phyloP scores from a whole-genome alignment of 2,888 invertebrate genomes.

The Campoplex capitator region DNA sequence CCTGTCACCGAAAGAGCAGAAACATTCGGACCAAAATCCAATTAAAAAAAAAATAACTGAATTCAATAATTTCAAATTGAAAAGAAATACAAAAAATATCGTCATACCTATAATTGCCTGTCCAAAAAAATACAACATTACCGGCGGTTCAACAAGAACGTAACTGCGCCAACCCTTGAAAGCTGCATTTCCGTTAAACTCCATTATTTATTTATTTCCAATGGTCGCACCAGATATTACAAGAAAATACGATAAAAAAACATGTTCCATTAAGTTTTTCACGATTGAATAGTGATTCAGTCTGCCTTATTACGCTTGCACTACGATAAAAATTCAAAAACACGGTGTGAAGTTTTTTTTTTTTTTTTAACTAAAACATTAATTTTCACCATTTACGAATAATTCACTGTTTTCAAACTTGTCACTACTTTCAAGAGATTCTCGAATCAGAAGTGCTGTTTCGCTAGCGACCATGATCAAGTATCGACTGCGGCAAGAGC shows the following conservation, averaged over 20 bases:
- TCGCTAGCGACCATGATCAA: not conserved
- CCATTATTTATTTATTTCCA: not conserved
- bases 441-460: not conserved
- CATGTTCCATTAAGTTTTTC: not conserved
- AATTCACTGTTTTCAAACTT: not conserved
- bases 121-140: constrained; percentile 73
- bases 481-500: not conserved
- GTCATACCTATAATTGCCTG: constrained; percentile 75
- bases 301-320: no score
- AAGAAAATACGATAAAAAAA: not conserved
- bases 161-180: constrained; percentile 74
- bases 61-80: not conserved
- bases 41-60: not conserved
- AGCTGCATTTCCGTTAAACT: constrained; percentile 50
- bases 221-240: not conserved
- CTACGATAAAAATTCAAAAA: not conserved
- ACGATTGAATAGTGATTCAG: not conserved
- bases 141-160: constrained; percentile 74
- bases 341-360: not conserved
- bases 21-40: no score
- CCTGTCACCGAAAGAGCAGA: no score
- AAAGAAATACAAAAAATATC: not conserved
- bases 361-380: not conserved
- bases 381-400: not conserved
- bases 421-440: not conserved